Evolutionary conservation across 2,888 invertebrate species (phyloP), one percentile per base, ranked within the genome.

Genomic region (Leptothorax acervorum): DNA sequence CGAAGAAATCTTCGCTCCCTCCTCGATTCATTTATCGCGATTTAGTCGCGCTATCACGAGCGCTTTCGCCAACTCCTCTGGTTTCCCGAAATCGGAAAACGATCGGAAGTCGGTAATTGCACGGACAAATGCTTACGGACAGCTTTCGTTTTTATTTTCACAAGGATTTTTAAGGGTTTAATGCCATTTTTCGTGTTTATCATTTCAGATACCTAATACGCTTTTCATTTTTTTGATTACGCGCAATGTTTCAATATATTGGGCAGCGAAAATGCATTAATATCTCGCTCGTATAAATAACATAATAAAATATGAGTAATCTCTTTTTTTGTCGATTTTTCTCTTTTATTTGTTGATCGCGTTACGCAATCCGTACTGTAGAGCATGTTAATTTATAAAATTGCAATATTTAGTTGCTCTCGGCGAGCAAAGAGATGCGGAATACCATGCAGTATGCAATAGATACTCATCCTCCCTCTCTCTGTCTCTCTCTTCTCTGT

Each of bases 71-170:
- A 18, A 68, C 31, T 18, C n/a, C 31, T 70, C 51, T 35, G 28
- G 5, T 83, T 45, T 70, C 12, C 35, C 57, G 31, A 70, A 35
- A 66, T 81, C 45, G 78, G 35, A 60, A 45, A 65, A 62, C 73
- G 71, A 71, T 79, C 71, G 79, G 57, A 79, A 71, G 23, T 48
- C 79, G 35, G 71, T 79, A 71, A 71, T 71, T 71, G 57, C 71
- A 28, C 57, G 71, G 65, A 70, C 78, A 79, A 57, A 71, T 23
- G 68, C 79, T 35, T 45, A 48, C 57, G 3, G 45, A 35, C 23
- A 23, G 28, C 48, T 76, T n/a, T 51, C 53, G 12, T 78, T 83
- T 68, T 57, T 60, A 35, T 48, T 55, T 79, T 23, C 42, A 11
- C 60, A 12, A 23, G 39, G 18, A 82, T 68, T 28, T 48, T 68